Conservation (phyloP, 2,113 vertebrate species). For the Malurus cyaneus region DNA sequence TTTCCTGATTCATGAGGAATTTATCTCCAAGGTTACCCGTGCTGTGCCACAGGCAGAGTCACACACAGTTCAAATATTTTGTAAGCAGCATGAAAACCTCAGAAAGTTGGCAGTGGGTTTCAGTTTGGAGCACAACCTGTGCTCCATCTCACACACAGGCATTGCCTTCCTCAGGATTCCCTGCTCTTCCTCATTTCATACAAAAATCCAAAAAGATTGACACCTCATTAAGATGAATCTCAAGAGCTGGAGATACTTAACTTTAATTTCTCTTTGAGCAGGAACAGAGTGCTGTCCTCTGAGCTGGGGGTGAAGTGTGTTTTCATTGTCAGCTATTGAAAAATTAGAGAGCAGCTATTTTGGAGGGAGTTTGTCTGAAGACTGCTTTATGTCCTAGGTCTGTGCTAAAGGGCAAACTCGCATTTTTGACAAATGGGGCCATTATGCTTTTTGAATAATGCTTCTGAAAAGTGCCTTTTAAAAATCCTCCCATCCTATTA, state of each 20-base stretch:
- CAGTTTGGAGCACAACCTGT: background rate
- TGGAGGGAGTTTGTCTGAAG: background rate
- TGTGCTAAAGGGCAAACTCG: background rate
- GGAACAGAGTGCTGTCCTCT: background rate
- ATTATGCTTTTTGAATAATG: background rate
- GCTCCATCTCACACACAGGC: background rate
- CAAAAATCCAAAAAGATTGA: background rate
- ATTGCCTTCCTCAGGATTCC: background rate
- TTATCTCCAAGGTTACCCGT: conserved; percentile 24
- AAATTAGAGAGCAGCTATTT: background rate
- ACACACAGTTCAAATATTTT: background rate
- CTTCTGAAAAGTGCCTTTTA: background rate
- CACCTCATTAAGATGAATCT: background rate
- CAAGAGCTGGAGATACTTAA: background rate
- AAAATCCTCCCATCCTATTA: background rate
- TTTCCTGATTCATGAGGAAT: conserved; percentile 43
- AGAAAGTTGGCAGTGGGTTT: background rate
- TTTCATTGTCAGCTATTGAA: background rate
- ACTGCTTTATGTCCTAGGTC: background rate
- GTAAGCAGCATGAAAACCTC: background rate
- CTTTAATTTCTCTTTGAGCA: background rate
- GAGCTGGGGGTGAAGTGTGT: background rate
- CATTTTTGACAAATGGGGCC: background rate
- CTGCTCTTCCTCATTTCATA: background rate
- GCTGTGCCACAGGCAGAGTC: background rate